Base-by-base conservation (phyloP, 2,113 vertebrate species). In the Thymallus thymallus region DNA sequence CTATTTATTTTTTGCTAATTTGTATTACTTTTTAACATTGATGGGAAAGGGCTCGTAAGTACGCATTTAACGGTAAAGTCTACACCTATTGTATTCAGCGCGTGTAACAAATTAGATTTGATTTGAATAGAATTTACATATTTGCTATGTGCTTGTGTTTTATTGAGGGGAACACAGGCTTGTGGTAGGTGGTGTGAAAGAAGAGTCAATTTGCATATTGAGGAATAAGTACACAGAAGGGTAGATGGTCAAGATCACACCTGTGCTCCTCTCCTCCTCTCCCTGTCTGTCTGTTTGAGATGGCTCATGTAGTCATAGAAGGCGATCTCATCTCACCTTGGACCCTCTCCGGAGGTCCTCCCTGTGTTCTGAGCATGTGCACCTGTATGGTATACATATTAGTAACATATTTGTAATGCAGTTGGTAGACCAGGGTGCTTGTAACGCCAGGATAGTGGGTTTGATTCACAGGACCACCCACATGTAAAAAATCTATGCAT, bases 381-480 rank as follows among this genome's bases (percentile, higher is more conserved):
- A n/a, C 5, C 13, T 46, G 46, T 58, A 78, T 81, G 56, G 75
- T 22, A 16, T 48, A 13, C 12, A 51, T 51, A 18, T 51, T 51
- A 51, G 46, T 4, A 51, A 51, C 46, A 51, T 51, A 58, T 41
- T 41, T 41, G 1, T 41, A 41, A 41, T 7, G 9, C 35, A 41
- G 35, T 41, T 41, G 35, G 7, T 41, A 35, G 7, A 10, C 1
- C 35, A 41, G 9, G 35, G 35, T 41, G 35, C 35, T 41, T 41
- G 7, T 41, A 41, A 41, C 1, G 35, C 35, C 35, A 41, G 35
- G 35, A 7, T 41, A 41, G 7, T 41, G 35, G 35, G 35, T 41
- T 41, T 41, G 35, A 41, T 41, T 35, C 35, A 6, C 35, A 0
- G 35, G 35, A 35, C 35, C 35, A 35, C 35, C 35, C 35, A 35